phyloP scores from a whole-genome alignment of 2,113 vertebrate species.

The Plecturocebus donacophilus region DNA sequence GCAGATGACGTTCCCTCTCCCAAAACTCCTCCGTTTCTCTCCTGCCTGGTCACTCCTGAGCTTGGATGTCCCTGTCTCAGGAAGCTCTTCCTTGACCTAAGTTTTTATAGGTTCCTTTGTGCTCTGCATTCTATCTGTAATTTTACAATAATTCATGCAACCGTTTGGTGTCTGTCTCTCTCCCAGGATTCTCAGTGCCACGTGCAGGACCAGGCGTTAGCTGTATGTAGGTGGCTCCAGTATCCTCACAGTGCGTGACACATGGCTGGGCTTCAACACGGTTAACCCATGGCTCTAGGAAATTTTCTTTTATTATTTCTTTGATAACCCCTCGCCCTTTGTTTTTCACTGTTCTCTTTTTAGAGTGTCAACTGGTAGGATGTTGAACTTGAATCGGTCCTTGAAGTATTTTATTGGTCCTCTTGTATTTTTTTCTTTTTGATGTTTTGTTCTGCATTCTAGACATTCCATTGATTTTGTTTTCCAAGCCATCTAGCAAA shows the following conservation, averaged over 20 bases:
- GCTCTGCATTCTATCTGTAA: background rate
- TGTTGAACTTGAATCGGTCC: background rate
- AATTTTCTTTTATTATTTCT: background rate
- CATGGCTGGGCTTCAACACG: background rate
- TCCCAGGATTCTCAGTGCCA: background rate
- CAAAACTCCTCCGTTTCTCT: background rate
- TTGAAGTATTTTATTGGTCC: background rate
- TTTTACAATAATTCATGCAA: background rate
- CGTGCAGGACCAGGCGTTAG: background rate
- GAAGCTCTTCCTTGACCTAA: background rate
- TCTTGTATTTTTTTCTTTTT: background rate
- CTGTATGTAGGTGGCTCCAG: too few relatives aligned
- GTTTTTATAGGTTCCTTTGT: background rate
- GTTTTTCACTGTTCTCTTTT: background rate
- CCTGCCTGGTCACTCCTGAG: background rate
- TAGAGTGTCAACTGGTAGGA: background rate
- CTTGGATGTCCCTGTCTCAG: background rate
- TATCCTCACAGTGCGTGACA: too few relatives aligned
- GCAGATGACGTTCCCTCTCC: background rate
- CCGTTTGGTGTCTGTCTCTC: background rate
- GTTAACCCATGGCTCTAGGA: background rate
- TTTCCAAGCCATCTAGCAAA: background rate
- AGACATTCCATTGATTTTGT: background rate
- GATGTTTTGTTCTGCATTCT: background rate
- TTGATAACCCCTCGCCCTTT: background rate